Evolutionary conservation across 2,888 invertebrate genomes (phyloP).

Genomic region (Unio pictorum): DNA sequence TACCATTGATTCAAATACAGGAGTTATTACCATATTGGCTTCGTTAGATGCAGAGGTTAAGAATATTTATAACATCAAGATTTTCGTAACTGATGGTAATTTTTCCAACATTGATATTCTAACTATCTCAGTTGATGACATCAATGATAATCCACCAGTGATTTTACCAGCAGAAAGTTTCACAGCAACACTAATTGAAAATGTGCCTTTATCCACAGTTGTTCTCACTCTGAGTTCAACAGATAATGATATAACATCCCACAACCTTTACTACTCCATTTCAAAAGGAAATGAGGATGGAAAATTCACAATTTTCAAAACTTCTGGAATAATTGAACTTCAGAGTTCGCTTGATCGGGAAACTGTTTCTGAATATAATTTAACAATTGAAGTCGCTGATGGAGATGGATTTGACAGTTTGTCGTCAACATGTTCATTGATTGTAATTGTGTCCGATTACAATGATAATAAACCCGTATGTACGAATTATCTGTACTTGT

Average conservation of each 20-base stretch:
- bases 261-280: slow-evolving; percentile 40
- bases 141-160: slow-evolving; percentile 53
- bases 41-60: slow-evolving; percentile 49
- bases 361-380: slow-evolving; percentile 27
- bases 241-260: slow-evolving; percentile 44
- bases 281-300: slow-evolving; percentile 39
- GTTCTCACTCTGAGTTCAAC: slow-evolving; percentile 42
- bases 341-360: slow-evolving; percentile 44
- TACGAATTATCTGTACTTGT: slow-evolving; percentile 22
- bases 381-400: slow-evolving; percentile 45
- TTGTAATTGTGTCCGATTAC: slow-evolving; percentile 41
- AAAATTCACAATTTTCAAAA: slow-evolving; percentile 44
- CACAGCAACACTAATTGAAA: slow-evolving; percentile 24
- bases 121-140: slow-evolving; percentile 43
- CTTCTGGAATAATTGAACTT: slow-evolving; percentile 40
- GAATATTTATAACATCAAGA: slow-evolving; percentile 33
- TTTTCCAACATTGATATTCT: slow-evolving; percentile 91
- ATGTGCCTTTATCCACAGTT: slow-evolving; percentile 29
- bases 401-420: slow-evolving; percentile 20
- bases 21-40: slow-evolving; percentile 29
- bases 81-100: slow-evolving; percentile 73
- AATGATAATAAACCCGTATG: slow-evolving; percentile 54
- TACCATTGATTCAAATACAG: slow-evolving; percentile 26
- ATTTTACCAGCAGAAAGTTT: slow-evolving; percentile 39
- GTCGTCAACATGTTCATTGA: slow-evolving; percentile 40